These are phyloP conservation scores for Chionis minor DNA, from an alignment of 2,113 vertebrate genomes.

Conservation along the genomic window DNA sequence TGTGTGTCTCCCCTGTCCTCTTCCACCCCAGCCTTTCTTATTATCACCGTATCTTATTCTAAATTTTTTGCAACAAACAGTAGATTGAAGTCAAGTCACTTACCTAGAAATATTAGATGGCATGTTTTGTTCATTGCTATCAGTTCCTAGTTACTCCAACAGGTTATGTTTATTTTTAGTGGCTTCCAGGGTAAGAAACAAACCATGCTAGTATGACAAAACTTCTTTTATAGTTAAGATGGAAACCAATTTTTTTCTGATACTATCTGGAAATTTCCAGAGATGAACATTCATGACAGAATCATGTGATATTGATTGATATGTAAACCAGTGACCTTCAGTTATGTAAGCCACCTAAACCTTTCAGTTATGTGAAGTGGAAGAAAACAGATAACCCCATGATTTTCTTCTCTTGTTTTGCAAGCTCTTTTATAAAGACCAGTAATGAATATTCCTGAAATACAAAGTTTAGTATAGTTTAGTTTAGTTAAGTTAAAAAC, in stretches of 20 bases:
- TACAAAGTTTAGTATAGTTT: not conserved
- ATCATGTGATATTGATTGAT: not conserved
- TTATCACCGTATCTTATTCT: not conserved
- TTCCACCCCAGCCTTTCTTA: not conserved
- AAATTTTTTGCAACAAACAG: not conserved
- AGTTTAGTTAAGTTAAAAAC: not conserved
- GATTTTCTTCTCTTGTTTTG: not conserved
- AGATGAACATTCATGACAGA: not conserved
- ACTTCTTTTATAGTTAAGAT: not conserved
- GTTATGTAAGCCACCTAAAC: not conserved
- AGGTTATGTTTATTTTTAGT: not conserved
- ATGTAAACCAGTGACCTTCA: not conserved
- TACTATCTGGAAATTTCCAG: not conserved
- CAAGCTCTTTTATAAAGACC: not conserved
- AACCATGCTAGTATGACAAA: not conserved
- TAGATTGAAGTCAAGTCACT: not conserved
- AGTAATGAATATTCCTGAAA: not conserved
- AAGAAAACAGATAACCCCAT: not conserved
- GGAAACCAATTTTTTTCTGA: not conserved
- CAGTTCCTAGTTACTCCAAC: not conserved
- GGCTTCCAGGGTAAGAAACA: not conserved
- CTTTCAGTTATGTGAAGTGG: not conserved
- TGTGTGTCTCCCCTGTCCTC: rapidly evolving
- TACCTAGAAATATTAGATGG: not conserved
- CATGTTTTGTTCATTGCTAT: not conserved